Conservation (phyloP, 2,888 invertebrate genomes). For the Drosophila neotestacea region DNA sequence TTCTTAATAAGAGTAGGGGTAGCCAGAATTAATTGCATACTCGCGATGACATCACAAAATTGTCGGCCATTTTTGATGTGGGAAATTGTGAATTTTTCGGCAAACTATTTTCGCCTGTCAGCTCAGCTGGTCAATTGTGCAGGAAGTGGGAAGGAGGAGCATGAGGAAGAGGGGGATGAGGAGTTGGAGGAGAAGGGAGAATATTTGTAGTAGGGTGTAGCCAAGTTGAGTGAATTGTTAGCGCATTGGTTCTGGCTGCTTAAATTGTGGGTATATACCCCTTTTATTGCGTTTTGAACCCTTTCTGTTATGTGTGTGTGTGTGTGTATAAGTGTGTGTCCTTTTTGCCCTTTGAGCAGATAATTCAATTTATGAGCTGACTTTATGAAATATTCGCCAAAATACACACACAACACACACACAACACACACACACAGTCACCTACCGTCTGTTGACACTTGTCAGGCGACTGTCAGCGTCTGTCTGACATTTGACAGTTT, state of each 20-base stretch:
- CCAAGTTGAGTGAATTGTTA: conserved; percentile 32
- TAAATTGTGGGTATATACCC: conserved; percentile 24
- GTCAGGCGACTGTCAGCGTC: conserved; percentile 73
- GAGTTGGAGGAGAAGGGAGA: background rate
- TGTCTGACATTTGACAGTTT: conserved; percentile 76
- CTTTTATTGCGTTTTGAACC: conserved; percentile 24
- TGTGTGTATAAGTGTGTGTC: conserved; percentile 26
- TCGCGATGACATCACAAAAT: conserved; percentile 54
- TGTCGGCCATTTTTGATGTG: conserved; percentile 35
- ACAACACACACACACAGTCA: conserved; percentile 16
- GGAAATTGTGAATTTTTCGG: conserved; percentile 23
- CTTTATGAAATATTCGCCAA: conserved; percentile 63
- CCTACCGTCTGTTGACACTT: conserved; percentile 73
- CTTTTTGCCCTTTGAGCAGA: conserved; percentile 61
- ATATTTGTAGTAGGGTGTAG: background rate
- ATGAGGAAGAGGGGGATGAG: too few relatives aligned
- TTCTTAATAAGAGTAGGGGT: background rate
- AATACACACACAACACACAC: conserved; percentile 26
- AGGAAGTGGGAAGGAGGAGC: too few relatives aligned
- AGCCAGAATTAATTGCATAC: conserved; percentile 58
- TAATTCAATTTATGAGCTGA: conserved; percentile 75
- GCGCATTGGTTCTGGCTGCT: conserved; percentile 53
- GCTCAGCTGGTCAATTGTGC: conserved; percentile 43
- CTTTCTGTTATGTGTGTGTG: conserved; percentile 15
- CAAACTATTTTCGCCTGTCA: conserved; percentile 21